phyloP scores from a whole-genome alignment of 2,797 vertebrate genomes.

The Champsocephalus gunnari region DNA sequence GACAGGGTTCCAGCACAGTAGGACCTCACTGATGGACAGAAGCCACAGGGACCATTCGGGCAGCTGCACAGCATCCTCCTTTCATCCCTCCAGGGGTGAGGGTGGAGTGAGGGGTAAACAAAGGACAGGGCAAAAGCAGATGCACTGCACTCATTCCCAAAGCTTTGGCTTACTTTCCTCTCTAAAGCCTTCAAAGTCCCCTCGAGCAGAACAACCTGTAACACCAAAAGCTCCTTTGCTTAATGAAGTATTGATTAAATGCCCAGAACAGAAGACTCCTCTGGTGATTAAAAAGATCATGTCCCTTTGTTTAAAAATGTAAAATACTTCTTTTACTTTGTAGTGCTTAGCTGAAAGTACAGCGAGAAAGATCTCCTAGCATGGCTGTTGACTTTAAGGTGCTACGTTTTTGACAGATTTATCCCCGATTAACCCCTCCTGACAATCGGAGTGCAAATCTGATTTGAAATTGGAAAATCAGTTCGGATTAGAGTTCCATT shows the following conservation, averaged over 20 bases:
- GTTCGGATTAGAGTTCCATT: background rate
- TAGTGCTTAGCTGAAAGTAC: background rate
- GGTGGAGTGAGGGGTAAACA: background rate
- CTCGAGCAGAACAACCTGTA: conserved; percentile 18
- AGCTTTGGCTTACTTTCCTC: conserved; percentile 12
- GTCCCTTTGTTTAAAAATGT: background rate
- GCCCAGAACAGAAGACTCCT: conserved; percentile 8
- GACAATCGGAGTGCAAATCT: no score
- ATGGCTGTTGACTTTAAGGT: background rate
- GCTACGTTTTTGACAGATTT: no score
- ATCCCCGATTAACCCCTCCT: no score
- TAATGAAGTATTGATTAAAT: conserved; percentile 48
- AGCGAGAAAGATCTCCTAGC: background rate
- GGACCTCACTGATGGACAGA: conserved; percentile 41
- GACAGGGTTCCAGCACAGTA: conserved; percentile 44
- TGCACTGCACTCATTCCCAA: conserved; percentile 23
- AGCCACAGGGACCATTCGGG: conserved; percentile 38
- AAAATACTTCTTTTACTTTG: no score
- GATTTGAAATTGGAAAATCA: no score
- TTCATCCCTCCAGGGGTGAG: conserved; percentile 37
- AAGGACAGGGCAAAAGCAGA: conserved; percentile 23
- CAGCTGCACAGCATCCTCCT: conserved; percentile 19
- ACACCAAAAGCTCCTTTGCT: conserved; percentile 23
- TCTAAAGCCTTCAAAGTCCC: conserved; percentile 15
- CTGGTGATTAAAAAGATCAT: conserved; percentile 7